A percentile compares a stretch with the other conserved stretches of the same genome.
phyloP scores from a whole-genome alignment of 2,113 vertebrate species.

The Cephalopterus ornatus region DNA sequence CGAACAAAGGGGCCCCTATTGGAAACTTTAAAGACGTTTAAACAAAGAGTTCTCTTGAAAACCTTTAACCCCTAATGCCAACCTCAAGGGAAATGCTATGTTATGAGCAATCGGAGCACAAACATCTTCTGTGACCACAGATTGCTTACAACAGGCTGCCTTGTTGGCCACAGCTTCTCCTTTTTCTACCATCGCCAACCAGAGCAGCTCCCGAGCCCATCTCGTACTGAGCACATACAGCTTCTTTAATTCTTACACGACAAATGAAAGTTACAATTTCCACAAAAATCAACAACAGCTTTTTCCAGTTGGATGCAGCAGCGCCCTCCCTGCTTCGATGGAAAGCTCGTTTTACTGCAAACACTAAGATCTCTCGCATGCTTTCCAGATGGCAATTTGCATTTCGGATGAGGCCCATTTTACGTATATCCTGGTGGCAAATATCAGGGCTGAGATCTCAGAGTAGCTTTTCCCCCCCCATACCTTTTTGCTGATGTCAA shows the following conservation, averaged over 20 bases:
- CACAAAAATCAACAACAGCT: neutral
- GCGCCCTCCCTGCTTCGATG: neutral
- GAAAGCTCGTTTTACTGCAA: neutral
- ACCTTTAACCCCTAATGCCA: conserved; percentile 58
- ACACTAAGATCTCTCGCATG: neutral
- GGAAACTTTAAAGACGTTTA: conserved; percentile 51
- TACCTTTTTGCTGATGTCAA: neutral
- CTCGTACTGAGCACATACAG: neutral
- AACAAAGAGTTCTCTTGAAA: conserved; percentile 61
- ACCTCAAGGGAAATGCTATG: conserved; percentile 34
- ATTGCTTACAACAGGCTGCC: neutral
- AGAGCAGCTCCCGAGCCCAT: neutral
- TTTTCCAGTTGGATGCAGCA: neutral
- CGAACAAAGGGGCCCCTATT: conserved; percentile 55
- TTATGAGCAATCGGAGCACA: conserved; percentile 16
- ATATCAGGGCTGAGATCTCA: neutral
- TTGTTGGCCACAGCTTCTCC: neutral
- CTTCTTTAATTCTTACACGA: neutral
- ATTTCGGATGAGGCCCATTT: neutral
- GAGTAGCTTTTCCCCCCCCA: neutral
- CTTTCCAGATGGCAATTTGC: neutral
- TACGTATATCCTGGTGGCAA: neutral
- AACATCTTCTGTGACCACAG: neutral
- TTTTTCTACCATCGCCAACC: fast-evolving
- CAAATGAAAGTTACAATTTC: neutral